Evolutionary conservation across 2,113 vertebrate species (phyloP).

Genomic region (Rhombomys opimus): DNA sequence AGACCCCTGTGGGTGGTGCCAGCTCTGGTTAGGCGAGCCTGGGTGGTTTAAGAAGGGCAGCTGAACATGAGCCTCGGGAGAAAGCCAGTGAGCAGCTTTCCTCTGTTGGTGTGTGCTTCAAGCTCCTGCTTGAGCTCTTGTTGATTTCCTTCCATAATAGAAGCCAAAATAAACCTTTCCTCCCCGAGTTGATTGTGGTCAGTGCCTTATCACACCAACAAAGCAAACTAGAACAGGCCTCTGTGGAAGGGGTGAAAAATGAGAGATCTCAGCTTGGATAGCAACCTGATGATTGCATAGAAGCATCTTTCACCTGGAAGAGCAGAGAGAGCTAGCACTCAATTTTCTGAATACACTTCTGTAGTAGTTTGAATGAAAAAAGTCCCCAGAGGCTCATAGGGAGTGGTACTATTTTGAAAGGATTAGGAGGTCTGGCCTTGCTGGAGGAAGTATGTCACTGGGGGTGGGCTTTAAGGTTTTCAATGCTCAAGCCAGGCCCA

Average conservation of each 20-base stretch:
- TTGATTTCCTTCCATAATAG: background rate
- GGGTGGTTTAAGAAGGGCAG: background rate
- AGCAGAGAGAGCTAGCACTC: background rate
- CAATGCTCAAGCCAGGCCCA: background rate
- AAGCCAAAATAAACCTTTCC: background rate
- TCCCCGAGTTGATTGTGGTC: background rate
- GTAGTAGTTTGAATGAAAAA: background rate
- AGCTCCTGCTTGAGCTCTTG: background rate
- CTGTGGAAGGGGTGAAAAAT: background rate
- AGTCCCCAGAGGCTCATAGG: background rate
- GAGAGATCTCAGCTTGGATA: background rate
- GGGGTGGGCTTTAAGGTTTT: background rate
- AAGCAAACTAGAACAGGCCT: too few relatives aligned
- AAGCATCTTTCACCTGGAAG: background rate
- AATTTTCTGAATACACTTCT: background rate
- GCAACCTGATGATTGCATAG: conserved; percentile 18
- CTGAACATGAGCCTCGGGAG: background rate
- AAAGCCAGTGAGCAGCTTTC: background rate
- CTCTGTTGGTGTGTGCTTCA: background rate
- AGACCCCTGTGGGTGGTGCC: background rate
- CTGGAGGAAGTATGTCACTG: background rate
- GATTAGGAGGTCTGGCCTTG: background rate
- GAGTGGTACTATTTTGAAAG: background rate
- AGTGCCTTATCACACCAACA: background rate
- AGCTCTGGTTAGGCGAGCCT: background rate